Evolutionary conservation across 2,113 vertebrate genomes (phyloP).

Genomic region (Scytalopus superciliaris): DNA sequence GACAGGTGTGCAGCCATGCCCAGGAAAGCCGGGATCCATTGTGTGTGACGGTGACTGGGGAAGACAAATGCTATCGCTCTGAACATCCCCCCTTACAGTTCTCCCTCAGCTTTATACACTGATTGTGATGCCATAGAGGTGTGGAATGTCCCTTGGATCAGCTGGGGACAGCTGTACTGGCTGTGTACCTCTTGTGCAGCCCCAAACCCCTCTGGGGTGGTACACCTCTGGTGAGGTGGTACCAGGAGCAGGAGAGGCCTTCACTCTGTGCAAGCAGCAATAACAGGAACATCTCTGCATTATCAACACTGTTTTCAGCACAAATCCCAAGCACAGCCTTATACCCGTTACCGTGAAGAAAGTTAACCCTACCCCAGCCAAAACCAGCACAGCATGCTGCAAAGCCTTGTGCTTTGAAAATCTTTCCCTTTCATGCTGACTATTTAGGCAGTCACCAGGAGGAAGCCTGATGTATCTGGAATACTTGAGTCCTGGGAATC

Average conservation of each 20-base stretch:
- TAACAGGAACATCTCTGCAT: not conserved
- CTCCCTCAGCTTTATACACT: not conserved
- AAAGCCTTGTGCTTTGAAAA: not conserved
- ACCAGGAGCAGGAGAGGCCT: not conserved
- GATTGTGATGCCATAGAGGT: not conserved
- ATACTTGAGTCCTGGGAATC: not conserved
- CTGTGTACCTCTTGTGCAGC: not conserved
- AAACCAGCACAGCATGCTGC: not conserved
- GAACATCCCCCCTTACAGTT: rapidly evolving
- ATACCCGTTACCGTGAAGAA: not conserved
- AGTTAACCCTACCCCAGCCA: not conserved
- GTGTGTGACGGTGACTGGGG: rapidly evolving
- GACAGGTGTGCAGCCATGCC: not conserved
- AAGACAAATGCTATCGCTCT: rapidly evolving
- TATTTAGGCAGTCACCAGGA: not conserved
- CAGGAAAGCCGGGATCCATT: not conserved
- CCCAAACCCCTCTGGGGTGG: not conserved
- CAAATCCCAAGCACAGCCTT: not conserved
- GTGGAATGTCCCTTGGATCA: not conserved
- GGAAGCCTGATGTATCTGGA: rapidly evolving
- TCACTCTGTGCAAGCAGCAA: not conserved
- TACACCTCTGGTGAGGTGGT: rapidly evolving
- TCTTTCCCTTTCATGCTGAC: not conserved
- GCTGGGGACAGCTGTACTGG: not conserved
- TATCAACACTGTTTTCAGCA: not conserved